A percentile compares a stretch with the other conserved stretches of the same genome.
Evolutionary conservation across 2,113 vertebrate species (phyloP).

Genomic region (Corydoras sp.): DNA sequence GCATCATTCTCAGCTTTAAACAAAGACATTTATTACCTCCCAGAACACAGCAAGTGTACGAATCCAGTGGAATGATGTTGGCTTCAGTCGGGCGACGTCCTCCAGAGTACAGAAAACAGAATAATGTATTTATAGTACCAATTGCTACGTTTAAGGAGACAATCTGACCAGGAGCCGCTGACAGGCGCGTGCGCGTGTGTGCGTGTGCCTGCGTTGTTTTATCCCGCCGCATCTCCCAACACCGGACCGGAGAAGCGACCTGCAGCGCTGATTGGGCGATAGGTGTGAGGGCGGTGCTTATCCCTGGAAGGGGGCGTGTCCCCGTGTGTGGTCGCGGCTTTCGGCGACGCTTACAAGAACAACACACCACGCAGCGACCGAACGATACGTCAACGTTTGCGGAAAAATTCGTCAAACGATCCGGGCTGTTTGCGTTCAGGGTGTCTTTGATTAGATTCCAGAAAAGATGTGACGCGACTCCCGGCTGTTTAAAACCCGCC

Average conservation of each 20-base stretch:
- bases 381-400: conserved; percentile 50
- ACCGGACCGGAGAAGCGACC: conserved; percentile 42
- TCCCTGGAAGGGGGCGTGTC: conserved; percentile 8
- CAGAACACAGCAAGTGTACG: conserved; percentile 24
- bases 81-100: neutral
- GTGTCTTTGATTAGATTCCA: conserved; percentile 48
- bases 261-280: conserved; percentile 58
- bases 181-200: conserved; percentile 30
- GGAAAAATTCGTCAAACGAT: conserved; percentile 62
- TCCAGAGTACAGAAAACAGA: too few species aligned
- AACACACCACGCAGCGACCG: conserved; percentile 31
- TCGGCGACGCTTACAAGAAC: conserved; percentile 3
- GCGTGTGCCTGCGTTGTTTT: conserved; percentile 55
- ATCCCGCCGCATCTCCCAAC: conserved; percentile 53
- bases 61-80: conserved; percentile 4
- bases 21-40: conserved; percentile 28
- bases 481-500: conserved; percentile 34
- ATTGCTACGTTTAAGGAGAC: too few species aligned
- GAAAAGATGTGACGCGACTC: conserved; percentile 45
- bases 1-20: neutral
- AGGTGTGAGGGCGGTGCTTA: conserved; percentile 22
- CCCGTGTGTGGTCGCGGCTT: neutral
- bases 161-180: conserved; percentile 29
- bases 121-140: too few species aligned
- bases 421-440: conserved; percentile 56